Evolutionary conservation across 2,113 vertebrate genomes (phyloP).

Genomic region (Monarcha castaneiventris): DNA sequence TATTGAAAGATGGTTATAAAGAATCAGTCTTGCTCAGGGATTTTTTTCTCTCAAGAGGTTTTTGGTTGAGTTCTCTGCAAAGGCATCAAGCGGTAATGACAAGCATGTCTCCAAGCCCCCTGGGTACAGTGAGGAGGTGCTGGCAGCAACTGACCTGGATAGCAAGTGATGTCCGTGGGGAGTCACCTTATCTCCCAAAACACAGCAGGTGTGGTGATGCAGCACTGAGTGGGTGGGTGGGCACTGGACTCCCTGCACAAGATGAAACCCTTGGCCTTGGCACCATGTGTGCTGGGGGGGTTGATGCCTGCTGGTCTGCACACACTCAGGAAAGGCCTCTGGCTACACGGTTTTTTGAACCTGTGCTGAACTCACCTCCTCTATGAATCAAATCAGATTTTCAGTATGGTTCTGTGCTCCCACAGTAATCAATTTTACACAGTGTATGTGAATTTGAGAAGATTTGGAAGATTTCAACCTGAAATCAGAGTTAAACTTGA

Average conservation of each 20-base stretch:
- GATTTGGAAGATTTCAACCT: not conserved
- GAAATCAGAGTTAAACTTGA: not conserved
- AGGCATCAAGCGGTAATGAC: not conserved
- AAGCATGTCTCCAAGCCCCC: not conserved
- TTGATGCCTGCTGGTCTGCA: not conserved
- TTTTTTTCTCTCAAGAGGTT: not conserved
- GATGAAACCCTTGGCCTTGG: not conserved
- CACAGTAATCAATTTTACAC: not conserved
- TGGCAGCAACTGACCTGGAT: not conserved
- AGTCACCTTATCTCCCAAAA: not conserved
- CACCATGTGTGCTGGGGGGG: rapidly evolving
- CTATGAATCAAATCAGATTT: not conserved
- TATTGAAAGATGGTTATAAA: slow-evolving; percentile 18
- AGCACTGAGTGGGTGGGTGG: not conserved
- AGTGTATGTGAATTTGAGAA: not conserved
- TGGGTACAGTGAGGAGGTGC: not conserved
- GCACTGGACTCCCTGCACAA: not conserved
- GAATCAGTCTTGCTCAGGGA: not conserved
- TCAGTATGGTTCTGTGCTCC: not conserved
- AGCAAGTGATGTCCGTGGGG: not conserved
- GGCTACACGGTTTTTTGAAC: not conserved
- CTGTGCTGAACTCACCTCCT: not conserved
- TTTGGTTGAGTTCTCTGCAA: not conserved
- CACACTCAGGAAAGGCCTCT: not conserved
- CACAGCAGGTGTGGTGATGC: not conserved